A percentile compares a stretch with the other conserved stretches of the same genome.
Conservation (phyloP, 2,797 vertebrate genomes). For the Phataginus tetradactyla region DNA sequence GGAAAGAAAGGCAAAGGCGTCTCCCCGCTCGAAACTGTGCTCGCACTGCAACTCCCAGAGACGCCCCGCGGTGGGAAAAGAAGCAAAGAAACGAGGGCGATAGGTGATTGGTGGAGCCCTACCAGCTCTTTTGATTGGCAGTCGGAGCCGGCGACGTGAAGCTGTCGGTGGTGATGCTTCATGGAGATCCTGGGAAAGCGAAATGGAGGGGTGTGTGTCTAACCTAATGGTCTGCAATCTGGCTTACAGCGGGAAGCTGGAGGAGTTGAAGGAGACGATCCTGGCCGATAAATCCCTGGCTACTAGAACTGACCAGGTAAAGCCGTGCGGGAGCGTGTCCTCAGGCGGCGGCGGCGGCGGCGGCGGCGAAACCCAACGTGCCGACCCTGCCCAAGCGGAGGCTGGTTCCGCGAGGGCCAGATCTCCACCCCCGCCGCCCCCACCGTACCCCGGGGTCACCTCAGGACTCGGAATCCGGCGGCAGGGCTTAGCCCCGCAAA, state of each 20-base stretch:
- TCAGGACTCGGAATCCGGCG: neutral
- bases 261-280: constrained; percentile 89
- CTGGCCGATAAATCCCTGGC: constrained; percentile 90
- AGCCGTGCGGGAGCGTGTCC: neutral
- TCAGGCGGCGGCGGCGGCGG: too few species aligned
- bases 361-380: neutral
- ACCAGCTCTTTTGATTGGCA: constrained; percentile 56
- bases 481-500: neutral
- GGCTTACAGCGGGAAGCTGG: constrained; percentile 92
- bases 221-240: constrained; percentile 94
- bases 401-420: neutral
- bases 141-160: neutral
- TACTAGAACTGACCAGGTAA: constrained; percentile 94
- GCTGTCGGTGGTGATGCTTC: neutral
- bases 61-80: neutral
- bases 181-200: neutral
- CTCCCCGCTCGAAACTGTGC: neutral
- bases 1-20: neutral
- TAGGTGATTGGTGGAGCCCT: constrained; percentile 9
- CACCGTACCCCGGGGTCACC: neutral
- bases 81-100: neutral
- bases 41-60: constrained; percentile 84
- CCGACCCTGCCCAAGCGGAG: neutral
- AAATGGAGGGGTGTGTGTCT: constrained; percentile 91
- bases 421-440: neutral